phyloP scores from a whole-genome alignment of 2,113 vertebrate species.

The Labeo rohita region DNA sequence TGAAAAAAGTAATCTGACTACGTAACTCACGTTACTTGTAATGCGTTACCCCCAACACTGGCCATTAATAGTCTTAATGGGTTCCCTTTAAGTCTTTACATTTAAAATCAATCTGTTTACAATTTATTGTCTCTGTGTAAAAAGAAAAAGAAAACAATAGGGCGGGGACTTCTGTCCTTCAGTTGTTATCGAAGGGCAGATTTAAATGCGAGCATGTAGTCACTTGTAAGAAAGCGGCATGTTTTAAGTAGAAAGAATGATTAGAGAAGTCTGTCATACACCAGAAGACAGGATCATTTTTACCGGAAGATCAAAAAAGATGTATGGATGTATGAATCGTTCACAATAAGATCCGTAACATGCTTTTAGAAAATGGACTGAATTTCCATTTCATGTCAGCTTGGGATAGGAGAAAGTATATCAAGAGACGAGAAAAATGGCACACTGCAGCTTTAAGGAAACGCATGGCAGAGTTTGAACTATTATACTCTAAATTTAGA shows the following conservation, averaged over 20 bases:
- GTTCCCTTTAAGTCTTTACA: too few species aligned
- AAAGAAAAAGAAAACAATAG: not conserved
- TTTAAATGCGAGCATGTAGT: not conserved
- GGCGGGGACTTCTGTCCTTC: not conserved
- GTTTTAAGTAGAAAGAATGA: not conserved
- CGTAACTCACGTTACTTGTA: too few species aligned
- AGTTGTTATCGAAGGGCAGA: not conserved
- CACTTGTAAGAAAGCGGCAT: not conserved
- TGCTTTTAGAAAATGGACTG: not conserved
- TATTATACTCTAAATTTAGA: conserved; percentile 7
- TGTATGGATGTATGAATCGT: not conserved
- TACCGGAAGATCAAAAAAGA: not conserved
- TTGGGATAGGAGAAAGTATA: not conserved
- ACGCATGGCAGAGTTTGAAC: not conserved
- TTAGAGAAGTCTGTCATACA: not conserved
- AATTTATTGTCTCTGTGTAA: too few species aligned
- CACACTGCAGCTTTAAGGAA: conserved; percentile 14
- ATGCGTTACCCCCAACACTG: too few species aligned
- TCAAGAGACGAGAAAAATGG: not conserved
- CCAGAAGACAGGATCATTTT: not conserved
- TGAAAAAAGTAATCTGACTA: too few species aligned
- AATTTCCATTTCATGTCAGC: not conserved
- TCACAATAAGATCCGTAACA: not conserved
- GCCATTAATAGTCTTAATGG: too few species aligned
- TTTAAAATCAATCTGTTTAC: too few species aligned